Base-by-base conservation (phyloP, 2,113 vertebrate genomes). In the Gavialis gangeticus region DNA sequence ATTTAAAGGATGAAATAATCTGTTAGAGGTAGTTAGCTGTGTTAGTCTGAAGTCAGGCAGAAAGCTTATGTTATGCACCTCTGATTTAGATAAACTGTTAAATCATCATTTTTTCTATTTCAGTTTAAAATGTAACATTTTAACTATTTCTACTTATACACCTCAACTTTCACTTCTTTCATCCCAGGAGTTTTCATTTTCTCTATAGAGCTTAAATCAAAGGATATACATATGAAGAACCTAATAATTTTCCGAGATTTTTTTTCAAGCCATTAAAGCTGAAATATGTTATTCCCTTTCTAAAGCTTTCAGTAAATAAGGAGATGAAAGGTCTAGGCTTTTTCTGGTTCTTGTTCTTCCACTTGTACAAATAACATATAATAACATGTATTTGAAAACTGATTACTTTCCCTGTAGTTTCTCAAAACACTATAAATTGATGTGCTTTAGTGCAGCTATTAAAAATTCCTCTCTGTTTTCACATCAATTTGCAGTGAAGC, bases 361-460 rank as follows among this genome's bases (percentile, higher is more conserved):
- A 98, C 98, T 98, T 98, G 96, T 94, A 98, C 97, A 99, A 99
- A 99, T 99, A 97, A 98, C 97, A 98, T 97, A 97, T 99, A 99
- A 99, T 99, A 98, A 97, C 98, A 97, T 97, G 97, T 97, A 98
- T 98, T 98, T 91, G 78, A 96, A 98, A 97, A 97, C 96, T 95
- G 89, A 80, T 79, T 75, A 91, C 78, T 82, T 96, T 97, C 98
- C 97, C 98, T 99, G 99, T 98, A 96, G 90, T 98, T 96, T 96
- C 91, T 96, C 95, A 97, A 98, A 99, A 98, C 97, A 97, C 97
- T 96, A 98, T 94, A 98, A 98, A 98, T 97, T 98, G 97, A 98
- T 96, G 96, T 97, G 92, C 91, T 97, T 97, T 96, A 95, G 90
- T 97, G 96, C 92, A 92, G 96, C 96, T 98, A 94, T 97, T 96